A percentile compares a stretch with the other conserved stretches of the same genome.
Evolutionary conservation across 2,113 vertebrate species (phyloP).

Genomic region (Xiphorhynchus elegans): DNA sequence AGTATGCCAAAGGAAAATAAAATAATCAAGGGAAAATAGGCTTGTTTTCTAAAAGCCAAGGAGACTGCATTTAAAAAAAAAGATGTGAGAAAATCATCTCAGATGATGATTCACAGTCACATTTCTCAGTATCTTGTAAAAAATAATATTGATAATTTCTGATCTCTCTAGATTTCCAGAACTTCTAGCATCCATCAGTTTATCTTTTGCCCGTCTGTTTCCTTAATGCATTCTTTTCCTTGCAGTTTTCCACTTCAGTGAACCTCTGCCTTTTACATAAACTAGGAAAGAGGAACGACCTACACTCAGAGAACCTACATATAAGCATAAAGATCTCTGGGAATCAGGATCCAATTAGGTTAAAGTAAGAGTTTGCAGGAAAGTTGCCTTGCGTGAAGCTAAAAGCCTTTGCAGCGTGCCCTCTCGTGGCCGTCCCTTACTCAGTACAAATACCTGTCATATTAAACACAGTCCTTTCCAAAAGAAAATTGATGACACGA

Average conservation of each 20-base stretch:
- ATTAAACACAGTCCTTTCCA: neutral
- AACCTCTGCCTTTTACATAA: constrained; percentile 24
- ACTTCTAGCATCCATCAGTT: neutral
- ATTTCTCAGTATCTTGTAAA: constrained; percentile 56
- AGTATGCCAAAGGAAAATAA: neutral
- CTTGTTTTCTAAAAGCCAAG: constrained; percentile 34
- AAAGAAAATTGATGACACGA: neutral
- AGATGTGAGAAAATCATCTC: constrained; percentile 37
- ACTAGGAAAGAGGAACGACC: neutral
- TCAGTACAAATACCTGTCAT: neutral
- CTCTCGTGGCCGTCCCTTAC: constrained; percentile 73
- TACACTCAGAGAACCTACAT: constrained; percentile 21
- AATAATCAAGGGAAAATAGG: neutral
- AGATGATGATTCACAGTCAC: constrained; percentile 70
- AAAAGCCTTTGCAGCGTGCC: constrained; percentile 77
- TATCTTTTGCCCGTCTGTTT: neutral
- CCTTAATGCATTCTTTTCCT: constrained; percentile 9
- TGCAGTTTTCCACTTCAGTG: neutral
- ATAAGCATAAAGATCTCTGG: constrained; percentile 14
- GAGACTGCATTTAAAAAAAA: constrained; percentile 21
- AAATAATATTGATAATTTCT: constrained; percentile 12
- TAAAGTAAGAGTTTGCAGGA: neutral
- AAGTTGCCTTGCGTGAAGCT: constrained; percentile 5
- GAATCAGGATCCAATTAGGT: constrained; percentile 24
- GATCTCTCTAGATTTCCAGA: constrained; percentile 53